Base-by-base conservation (phyloP, 1,140 invertebrate genomes). In the Drosophila ogumai region DNA sequence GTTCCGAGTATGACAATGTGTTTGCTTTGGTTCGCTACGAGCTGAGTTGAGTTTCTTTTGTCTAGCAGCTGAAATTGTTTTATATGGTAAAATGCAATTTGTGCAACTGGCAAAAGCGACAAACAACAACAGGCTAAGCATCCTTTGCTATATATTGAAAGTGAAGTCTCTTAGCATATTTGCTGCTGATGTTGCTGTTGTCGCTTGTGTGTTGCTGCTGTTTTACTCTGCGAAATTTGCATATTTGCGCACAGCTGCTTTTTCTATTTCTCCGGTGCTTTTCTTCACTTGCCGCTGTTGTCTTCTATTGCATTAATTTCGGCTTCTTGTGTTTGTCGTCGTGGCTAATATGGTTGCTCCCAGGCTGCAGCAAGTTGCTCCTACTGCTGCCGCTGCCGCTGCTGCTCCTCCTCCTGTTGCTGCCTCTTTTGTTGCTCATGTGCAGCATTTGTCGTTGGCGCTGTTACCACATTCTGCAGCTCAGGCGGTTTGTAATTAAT, bases 21-120 rank as follows among this genome's bases (percentile, higher is more conserved):
- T 82, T 46, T 57, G 58, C 34, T 44, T 69, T 22, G 66, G 32
- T 67, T 67, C 63, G 66, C 38, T 59, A 17, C 40, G 63, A 60
- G 47, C 67, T 49, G 52, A 57, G 77, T 81, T 82, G 61, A 75
- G 66, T 85, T 90, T 81, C 75, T 85, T 90, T 90, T 90, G 85
- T 90, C 71, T 90, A 64, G 64, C 80, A 72, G 75, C 72, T 80
- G 84, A 84, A 88, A 87, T 88, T 87, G 82, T 87, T 90, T 90
- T 90, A 90, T 90, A 90, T 90, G 85, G 85, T 76, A 90, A 90
- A 90, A 90, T 90, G 86, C 86, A 90, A 90, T 90, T 90, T 90
- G 85, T 90, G 85, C 85, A 90, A 90, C 85, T 90, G 57, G 84
- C 84, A 85, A 87, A 90, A 82, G 85, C 81, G 81, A 88, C 84